Evolutionary conservation across 2,888 invertebrate species (phyloP), one percentile per base, ranked within the genome.

Genomic region (Sinelater perroti): DNA sequence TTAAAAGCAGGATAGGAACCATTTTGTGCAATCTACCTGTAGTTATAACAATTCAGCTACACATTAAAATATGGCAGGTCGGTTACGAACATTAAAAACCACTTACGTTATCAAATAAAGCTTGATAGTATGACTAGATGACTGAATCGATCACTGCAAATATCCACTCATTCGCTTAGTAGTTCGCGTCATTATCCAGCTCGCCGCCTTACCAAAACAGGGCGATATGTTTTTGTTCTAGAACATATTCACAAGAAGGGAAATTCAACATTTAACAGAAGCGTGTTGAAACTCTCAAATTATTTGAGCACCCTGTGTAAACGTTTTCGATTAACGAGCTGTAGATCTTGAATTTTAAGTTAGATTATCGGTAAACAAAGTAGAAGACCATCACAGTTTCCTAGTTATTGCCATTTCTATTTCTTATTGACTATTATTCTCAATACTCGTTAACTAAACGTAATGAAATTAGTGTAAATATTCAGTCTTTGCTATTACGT

Each of bases 61-160:
- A 60, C 38, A 51, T 51, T 52, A 52, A n/a, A n/a, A 56, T 60
- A 60, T 56, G 56, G 56, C 52, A 60, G 56, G 56, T 60, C 26
- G 46, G 30, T 38, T 51, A 54, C 24, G 54, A 54, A 53, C 50
- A 26, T 47, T 49, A 44, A 24, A 50, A 45, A 53, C 52, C 44
- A 49, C 51, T 52, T 52, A 49, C 35, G 18, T 35, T 56, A 45
- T 38, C 51, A 60, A 56, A 56, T 52, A 60, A 60, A 60, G 47
- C 60, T 60, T 52, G 56, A n/a, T 35, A 52, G 30, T 60, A 47
- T 62, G 62, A 62, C 62, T 62, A 62, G 62, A 62, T 58, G 50
- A 60, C 50, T 38, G 52, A 62, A 63, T 60, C 65, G 75, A 76
- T 76, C 76, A 76, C 74, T 76, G 76, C 76, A 76, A 75, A 73